A percentile compares a stretch with the other conserved stretches of the same genome.
These are phyloP conservation scores for Heliconius nattereri DNA, from an alignment of 1,140 invertebrate genomes.

Conservation along the genomic window DNA sequence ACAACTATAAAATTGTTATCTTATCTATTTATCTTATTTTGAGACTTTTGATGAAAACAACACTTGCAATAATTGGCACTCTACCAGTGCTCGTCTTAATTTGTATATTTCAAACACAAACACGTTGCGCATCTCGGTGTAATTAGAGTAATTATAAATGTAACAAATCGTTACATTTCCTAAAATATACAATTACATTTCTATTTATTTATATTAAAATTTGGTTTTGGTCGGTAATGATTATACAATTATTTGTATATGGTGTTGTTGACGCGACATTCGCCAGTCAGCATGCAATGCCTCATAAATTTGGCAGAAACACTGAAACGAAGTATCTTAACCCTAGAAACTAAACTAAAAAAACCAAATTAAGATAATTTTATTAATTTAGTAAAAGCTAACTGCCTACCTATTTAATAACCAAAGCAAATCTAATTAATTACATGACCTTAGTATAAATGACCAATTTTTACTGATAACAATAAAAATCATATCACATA, in stretches of 20 bases:
- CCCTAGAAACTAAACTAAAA: not conserved
- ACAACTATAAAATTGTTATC: not conserved
- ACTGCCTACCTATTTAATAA: too few species aligned
- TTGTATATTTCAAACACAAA: not conserved
- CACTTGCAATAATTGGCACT: conserved; percentile 6
- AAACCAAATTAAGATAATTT: too few species aligned
- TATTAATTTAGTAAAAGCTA: too few species aligned
- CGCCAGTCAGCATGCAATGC: too few species aligned
- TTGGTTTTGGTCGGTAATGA: too few species aligned
- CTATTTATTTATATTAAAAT: too few species aligned
- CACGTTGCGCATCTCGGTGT: not conserved
- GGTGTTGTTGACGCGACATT: too few species aligned
- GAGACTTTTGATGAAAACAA: conserved; percentile 5
- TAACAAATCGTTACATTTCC: not conserved
- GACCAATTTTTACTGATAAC: not conserved
- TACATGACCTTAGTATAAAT: not conserved
- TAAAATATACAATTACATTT: too few species aligned
- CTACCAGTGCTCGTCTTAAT: conserved; percentile 1
- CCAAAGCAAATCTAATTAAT: not conserved
- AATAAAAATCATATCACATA: not conserved
- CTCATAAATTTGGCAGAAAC: too few species aligned
- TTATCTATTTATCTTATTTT: not conserved
- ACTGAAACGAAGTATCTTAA: not conserved
- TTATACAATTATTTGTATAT: too few species aligned
- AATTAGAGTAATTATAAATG: not conserved